phyloP scores from a whole-genome alignment of 2,113 vertebrate species.

The Siniperca chuatsi region DNA sequence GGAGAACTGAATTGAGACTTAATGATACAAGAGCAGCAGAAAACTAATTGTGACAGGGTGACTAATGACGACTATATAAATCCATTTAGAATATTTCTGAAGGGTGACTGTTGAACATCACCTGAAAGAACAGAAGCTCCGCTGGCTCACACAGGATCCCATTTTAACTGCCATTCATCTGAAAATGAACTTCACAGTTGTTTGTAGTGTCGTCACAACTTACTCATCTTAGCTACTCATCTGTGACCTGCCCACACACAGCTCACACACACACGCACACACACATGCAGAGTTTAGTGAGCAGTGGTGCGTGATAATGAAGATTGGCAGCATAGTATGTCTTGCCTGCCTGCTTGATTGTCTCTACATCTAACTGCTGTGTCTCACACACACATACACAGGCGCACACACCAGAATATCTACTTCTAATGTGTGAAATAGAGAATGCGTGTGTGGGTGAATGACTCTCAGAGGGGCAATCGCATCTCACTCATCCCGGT shows the following conservation, averaged over 20 bases:
- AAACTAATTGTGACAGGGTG: conserved; percentile 63
- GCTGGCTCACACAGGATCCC: background rate
- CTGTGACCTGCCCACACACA: conserved; percentile 46
- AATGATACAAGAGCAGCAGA: conserved; percentile 42
- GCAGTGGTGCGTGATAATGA: conserved; percentile 38
- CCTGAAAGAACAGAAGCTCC: conserved; percentile 39
- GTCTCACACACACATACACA: conserved; percentile 2
- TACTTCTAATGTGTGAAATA: conserved; percentile 42
- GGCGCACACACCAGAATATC: conserved; percentile 7
- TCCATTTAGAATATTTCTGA: conserved; percentile 37
- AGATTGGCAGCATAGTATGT: conserved; percentile 40
- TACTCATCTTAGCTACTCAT: conserved; percentile 33
- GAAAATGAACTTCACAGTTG: conserved; percentile 41
- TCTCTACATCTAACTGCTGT: conserved; percentile 35
- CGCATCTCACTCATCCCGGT: conserved; percentile 25
- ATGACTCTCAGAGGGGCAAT: conserved; percentile 16
- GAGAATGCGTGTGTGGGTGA: conserved; percentile 18
- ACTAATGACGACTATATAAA: conserved; percentile 53
- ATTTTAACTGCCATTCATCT: conserved; percentile 45
- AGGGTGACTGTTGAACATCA: background rate
- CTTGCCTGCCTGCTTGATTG: conserved; percentile 34
- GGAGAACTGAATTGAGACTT: conserved; percentile 49
- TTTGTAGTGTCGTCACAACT: conserved; percentile 33
- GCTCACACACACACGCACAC: background rate
- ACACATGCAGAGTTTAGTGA: background rate